phyloP scores from a whole-genome alignment of 2,113 vertebrate species.

The Ia io region DNA sequence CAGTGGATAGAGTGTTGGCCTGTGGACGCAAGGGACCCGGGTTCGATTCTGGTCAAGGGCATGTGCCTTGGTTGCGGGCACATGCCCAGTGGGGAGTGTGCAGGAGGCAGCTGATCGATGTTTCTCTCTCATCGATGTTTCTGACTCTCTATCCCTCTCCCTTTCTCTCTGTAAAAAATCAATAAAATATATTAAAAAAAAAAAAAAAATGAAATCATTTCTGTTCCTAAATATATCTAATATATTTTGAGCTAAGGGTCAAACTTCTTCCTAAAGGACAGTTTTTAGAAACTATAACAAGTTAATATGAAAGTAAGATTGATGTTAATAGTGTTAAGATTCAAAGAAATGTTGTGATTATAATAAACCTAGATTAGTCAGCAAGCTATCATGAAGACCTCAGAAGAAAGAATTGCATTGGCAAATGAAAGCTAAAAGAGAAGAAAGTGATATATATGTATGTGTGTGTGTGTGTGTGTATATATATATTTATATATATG shows the following conservation, averaged over 20 bases:
- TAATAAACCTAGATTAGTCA: neutral
- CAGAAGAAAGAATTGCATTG: neutral
- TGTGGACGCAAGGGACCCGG: no score
- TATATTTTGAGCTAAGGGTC: neutral
- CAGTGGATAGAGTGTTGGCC: no score
- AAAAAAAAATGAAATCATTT: neutral
- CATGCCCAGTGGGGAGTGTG: no score
- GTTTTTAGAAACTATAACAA: neutral
- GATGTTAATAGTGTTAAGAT: neutral
- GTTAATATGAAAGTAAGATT: slow-evolving; percentile 14
- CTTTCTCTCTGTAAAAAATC: no score
- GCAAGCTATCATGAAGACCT: neutral
- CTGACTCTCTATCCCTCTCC: no score
- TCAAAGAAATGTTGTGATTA: neutral
- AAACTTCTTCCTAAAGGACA: neutral
- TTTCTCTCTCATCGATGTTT: no score
- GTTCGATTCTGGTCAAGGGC: no score
- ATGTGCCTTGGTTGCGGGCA: no score
- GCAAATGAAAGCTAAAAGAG: neutral
- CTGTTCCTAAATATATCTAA: neutral
- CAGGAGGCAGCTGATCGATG: no score
- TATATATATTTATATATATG: no score
- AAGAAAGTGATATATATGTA: neutral
- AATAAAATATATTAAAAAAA: neutral
- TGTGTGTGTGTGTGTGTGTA: neutral